phyloP scores from a whole-genome alignment of 1,140 invertebrate species.

The Drosophila pectinifera region DNA sequence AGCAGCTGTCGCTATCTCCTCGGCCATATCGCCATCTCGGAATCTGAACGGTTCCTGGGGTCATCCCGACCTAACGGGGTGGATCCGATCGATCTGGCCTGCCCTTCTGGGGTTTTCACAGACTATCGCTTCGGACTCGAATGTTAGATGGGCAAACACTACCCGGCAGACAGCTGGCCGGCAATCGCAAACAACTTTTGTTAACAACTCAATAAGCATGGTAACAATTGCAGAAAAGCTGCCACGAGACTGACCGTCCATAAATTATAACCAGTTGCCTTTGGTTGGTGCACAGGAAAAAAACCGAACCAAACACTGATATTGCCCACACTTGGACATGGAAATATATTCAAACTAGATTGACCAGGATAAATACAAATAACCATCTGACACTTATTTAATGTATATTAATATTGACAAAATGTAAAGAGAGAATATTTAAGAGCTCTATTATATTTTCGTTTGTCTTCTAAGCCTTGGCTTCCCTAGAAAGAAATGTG shows the following conservation, averaged over 20 bases:
- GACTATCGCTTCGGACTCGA: slow-evolving; percentile 51
- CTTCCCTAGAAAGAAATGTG: no score
- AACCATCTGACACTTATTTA: not conserved
- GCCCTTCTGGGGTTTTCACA: slow-evolving; percentile 66
- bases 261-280: slow-evolving; percentile 50
- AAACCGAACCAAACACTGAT: no score
- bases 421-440: no score
- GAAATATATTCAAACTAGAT: no score
- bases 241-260: slow-evolving; percentile 34
- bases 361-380: no score
- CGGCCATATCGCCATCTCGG: slow-evolving; percentile 52
- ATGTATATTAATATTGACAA: no score
- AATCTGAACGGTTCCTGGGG: slow-evolving; percentile 55
- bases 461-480: no score
- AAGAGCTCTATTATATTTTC: no score
- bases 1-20: slow-evolving; percentile 78
- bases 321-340: no score
- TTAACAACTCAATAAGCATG: slow-evolving; percentile 65
- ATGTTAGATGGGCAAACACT: slow-evolving; percentile 17
- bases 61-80: slow-evolving; percentile 39
- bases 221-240: slow-evolving; percentile 47
- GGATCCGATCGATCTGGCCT: slow-evolving; percentile 58
- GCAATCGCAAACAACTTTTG: slow-evolving; percentile 45
- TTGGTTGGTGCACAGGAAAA: slow-evolving; percentile 7
- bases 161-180: slow-evolving; percentile 4